Base-by-base conservation (phyloP, 2,888 invertebrate species). In the Thecophora atra region DNA sequence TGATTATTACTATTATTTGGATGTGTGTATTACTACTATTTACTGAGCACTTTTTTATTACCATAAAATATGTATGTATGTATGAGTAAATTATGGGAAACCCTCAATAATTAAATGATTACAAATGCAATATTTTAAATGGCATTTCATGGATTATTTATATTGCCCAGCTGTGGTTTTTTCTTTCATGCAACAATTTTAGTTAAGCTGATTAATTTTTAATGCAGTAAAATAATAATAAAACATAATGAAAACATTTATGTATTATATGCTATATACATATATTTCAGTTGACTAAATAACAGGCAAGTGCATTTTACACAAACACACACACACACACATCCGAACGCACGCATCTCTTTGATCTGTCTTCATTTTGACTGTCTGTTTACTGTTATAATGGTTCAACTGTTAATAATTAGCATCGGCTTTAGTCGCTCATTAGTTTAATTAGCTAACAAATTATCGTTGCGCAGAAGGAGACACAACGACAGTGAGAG, bases 361-460 rank as follows among this genome's bases (percentile, higher is more conserved):
- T 60, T 68, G 67, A 47, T 65, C 37, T 37, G 37, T 8, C 37
- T 37, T 37, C 37, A 37, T 19, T 54, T n/a, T 21, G 54, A 54
- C n/a, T 8, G 21, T n/a, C 3, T n/a, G 54, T 54, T 21, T 21
- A 17, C 28, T 15, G 15, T 58, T 58, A 58, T 69, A 70, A 63
- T 58, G 68, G 70, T 75, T 67, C 72, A 63, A 67, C 66, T 72
- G 67, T 60, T 68, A 69, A 77, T 79, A 79, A 78, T 78, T 79
- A 75, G 80, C 83, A 84, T 82, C 84, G 83, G 83, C 83, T 83
- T 83, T 83, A 82, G 83, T 80, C 83, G 83, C 83, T 84, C 84
- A 83, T 83, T 83, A 83, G 84, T 84, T 84, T 83, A 83, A 83
- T 83, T 83, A 83, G 83, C 81, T 82, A 81, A 83, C 84, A 82